A percentile compares a stretch with the other conserved stretches of the same genome.
Evolutionary conservation across 2,888 invertebrate species (phyloP).

Genomic region (Caenorhabditis doughertyi): DNA sequence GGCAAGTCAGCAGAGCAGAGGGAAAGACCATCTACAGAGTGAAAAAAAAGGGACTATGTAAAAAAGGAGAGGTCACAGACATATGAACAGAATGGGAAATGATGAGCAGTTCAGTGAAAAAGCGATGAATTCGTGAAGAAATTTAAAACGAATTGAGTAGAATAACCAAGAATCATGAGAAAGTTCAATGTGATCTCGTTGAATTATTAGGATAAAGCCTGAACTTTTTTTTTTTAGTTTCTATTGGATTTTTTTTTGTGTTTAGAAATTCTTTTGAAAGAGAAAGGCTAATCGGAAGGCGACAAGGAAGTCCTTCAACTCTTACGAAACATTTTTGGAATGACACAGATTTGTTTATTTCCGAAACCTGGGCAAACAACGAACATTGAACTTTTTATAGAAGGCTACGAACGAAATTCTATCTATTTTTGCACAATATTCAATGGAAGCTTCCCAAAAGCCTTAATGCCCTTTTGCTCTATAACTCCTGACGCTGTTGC

Average conservation of each 20-base stretch:
- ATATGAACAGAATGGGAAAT: slow-evolving; percentile 16
- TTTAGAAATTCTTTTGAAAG: neutral
- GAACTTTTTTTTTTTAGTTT: neutral
- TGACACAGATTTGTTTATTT: slow-evolving; percentile 9
- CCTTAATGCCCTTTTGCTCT: too few relatives aligned
- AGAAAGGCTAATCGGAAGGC: neutral
- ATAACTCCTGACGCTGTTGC: neutral
- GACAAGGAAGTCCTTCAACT: neutral
- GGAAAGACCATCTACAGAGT: slow-evolving; percentile 11
- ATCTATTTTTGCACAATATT: too few relatives aligned
- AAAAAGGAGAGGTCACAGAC: slow-evolving; percentile 12
- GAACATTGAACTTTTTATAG: slow-evolving; percentile 10
- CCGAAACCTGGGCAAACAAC: slow-evolving; percentile 6
- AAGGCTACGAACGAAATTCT: too few relatives aligned
- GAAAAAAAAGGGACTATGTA: neutral
- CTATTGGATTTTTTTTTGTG: neutral
- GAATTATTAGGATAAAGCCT: neutral
- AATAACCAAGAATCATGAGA: neutral
- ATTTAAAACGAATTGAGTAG: neutral
- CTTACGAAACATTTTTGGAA: neutral
- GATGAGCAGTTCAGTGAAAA: slow-evolving; percentile 12
- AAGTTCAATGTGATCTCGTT: neutral
- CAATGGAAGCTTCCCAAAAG: too few relatives aligned
- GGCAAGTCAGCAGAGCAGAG: slow-evolving; percentile 18
- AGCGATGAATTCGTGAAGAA: slow-evolving; percentile 26